These are phyloP conservation scores for Passer domesticus DNA, from an alignment of 2,113 vertebrate species.

Conservation along the genomic window DNA sequence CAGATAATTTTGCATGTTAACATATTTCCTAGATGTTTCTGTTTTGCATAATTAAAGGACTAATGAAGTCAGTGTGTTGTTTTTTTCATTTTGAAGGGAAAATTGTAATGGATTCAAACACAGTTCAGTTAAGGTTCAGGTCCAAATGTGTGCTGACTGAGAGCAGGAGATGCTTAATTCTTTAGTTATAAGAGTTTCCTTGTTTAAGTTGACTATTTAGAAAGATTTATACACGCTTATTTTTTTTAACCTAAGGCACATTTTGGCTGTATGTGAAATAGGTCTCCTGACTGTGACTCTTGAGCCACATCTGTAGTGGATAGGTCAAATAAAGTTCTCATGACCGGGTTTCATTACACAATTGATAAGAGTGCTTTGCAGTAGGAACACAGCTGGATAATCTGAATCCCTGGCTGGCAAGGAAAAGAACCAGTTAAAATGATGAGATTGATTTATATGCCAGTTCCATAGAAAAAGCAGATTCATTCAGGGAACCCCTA, in stretches of 20 bases:
- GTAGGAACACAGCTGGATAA: neutral
- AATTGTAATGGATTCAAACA: neutral
- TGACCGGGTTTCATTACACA: neutral
- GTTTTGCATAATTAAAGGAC: neutral
- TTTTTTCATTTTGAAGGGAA: neutral
- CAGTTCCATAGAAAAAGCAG: neutral
- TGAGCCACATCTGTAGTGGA: neutral
- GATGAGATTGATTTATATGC: neutral
- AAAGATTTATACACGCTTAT: neutral
- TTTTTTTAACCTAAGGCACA: neutral
- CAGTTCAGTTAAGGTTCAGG: neutral
- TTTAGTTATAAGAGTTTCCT: neutral
- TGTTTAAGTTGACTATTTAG: neutral
- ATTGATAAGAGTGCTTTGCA: neutral
- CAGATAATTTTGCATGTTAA: neutral
- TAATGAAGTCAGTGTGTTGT: neutral
- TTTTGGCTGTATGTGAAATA: neutral
- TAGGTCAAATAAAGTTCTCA: conserved; percentile 28
- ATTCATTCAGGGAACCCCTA: neutral
- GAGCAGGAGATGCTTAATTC: neutral
- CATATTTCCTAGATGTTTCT: neutral
- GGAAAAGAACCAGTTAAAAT: neutral
- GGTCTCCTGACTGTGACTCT: neutral
- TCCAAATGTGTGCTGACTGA: neutral
- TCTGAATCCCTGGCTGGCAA: neutral